phyloP scores from a whole-genome alignment of 1,140 invertebrate species.

The Mamestra configurata region DNA sequence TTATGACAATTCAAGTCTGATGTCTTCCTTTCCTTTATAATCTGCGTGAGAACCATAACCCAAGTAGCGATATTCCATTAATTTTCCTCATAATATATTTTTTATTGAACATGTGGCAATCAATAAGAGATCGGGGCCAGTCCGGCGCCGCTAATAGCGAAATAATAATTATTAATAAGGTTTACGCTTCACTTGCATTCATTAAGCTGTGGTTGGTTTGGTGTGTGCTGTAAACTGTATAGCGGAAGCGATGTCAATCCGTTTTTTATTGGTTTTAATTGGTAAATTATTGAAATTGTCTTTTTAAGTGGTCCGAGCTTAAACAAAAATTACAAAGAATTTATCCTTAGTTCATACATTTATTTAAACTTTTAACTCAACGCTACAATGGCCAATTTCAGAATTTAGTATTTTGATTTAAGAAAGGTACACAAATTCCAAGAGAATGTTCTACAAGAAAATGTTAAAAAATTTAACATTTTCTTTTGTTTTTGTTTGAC shows the following conservation, averaged over 20 bases:
- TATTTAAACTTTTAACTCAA: no score
- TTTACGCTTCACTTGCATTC: conserved; percentile 60
- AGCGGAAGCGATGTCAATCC: neutral
- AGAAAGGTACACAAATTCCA: no score
- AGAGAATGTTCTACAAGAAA: no score
- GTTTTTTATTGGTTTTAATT: neutral
- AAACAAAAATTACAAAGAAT: no score
- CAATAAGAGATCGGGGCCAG: conserved; percentile 61
- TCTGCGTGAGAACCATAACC: neutral
- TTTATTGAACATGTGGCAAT: conserved; percentile 35
- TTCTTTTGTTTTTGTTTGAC: no score
- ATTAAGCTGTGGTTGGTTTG: conserved; percentile 27
- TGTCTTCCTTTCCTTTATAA: neutral
- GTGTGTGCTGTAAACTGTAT: neutral
- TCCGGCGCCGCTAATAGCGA: conserved; percentile 48
- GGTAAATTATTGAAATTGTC: no score
- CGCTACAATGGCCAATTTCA: no score
- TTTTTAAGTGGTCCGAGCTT: no score
- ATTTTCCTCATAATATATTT: neutral
- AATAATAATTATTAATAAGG: conserved; percentile 65
- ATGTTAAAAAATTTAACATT: no score
- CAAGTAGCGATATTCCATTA: neutral
- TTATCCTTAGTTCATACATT: no score
- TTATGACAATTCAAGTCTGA: neutral
- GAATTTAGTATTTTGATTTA: no score